Percentiles rank a stretch among this genome's conserved stretches.
Evolutionary conservation across 2,113 vertebrate genomes (phyloP).

Genomic region (Sinocyclocheilus grahami): DNA sequence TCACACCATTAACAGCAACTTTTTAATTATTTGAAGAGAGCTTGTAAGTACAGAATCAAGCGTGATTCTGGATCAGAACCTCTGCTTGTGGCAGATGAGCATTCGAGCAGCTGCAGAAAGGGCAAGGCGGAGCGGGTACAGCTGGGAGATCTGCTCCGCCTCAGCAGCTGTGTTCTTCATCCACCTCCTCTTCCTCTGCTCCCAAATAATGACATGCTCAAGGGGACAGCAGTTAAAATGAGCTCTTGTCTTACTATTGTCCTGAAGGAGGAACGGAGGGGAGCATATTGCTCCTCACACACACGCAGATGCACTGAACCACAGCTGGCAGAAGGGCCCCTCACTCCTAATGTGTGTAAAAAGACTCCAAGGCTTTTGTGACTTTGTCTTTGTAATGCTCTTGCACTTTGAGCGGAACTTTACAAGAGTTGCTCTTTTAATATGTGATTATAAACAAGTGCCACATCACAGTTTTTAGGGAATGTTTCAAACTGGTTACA

Average conservation of each 20-base stretch:
- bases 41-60: slow-evolving; percentile 2
- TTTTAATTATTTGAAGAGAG: background rate
- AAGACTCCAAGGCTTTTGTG: slow-evolving; percentile 41
- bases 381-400: slow-evolving; percentile 33
- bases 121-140: slow-evolving; percentile 54
- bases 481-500: background rate
- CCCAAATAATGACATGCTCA: slow-evolving; percentile 21
- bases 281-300: slow-evolving; percentile 15
- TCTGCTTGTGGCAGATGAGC: slow-evolving; percentile 8
- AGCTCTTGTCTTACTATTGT: slow-evolving; percentile 47
- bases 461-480: slow-evolving; percentile 21
- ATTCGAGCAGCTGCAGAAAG: slow-evolving; percentile 59
- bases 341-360: slow-evolving; percentile 34
- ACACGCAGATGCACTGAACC: slow-evolving; percentile 39
- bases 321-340: slow-evolving; percentile 52
- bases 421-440: slow-evolving; percentile 18
- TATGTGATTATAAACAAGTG: background rate
- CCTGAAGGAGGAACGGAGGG: slow-evolving; percentile 31
- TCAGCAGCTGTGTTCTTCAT: slow-evolving; percentile 64
- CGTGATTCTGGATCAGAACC: background rate
- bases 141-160: slow-evolving; percentile 60
- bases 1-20: background rate
- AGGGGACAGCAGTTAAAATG: slow-evolving; percentile 51
- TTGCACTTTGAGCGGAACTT: slow-evolving; percentile 4
- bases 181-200: slow-evolving; percentile 34